Evolutionary conservation across 2,797 vertebrate species (phyloP), one percentile per base, ranked within the genome.

Genomic region (Sorex maritimensis): DNA sequence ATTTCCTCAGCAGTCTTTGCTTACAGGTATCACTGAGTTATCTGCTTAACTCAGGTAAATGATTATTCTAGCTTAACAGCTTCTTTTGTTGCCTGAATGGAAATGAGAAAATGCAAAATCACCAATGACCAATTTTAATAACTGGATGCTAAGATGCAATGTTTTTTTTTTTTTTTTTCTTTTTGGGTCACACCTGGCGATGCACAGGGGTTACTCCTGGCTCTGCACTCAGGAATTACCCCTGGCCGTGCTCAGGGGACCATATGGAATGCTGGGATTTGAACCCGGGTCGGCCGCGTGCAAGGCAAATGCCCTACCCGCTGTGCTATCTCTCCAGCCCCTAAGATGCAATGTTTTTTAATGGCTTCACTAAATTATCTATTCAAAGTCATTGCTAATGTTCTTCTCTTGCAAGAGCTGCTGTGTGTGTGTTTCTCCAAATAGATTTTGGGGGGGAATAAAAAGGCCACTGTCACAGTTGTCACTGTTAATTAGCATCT

Each of bases 401-500:
- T 12, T 73, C 34, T 67, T 58, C 55, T 78, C 23, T 87, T 75
- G 71, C 6, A 8, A 86, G 65, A 19, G 2, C 85, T 34, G 34
- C 5, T 44, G 41, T 44, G 41, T 44, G 41, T 44, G 41, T 44
- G 41, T 73, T 41, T 88, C 81, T 87, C 41, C 84, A 93, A 91
- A 94, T 81, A 93, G 92, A 81, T 81, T 12, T 49, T 3, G 1
- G 41, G 41, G 41, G 7, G 41, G 7, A 44, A 6, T 1, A 24
- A 41, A 13, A 5, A 46, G n/a, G 58, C 24, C 75, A 30, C 34
- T 1, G 0, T 58, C 58, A 23, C 0, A 14, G 30, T 46, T 92
- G 94, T 87, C 95, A 93, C 41, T 93, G 72, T 83, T 94, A 83
- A 94, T 97, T 91, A 95, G 65, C 46, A 5, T 90, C 91, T 90